Conservation (phyloP, 2,113 vertebrate species). For the Urocolius indicus region DNA sequence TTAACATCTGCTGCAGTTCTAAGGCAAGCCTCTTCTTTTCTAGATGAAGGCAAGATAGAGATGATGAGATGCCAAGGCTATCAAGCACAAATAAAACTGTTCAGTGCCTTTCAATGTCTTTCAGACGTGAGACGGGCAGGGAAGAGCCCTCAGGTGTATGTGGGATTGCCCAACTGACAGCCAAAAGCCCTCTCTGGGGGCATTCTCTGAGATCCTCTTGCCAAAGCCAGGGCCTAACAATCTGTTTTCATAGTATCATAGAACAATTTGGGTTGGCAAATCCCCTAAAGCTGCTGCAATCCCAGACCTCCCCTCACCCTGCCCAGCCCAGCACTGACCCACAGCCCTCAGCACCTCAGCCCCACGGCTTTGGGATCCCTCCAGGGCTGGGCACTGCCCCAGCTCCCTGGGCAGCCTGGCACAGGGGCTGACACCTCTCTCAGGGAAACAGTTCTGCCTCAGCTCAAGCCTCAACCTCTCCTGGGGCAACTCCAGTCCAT, state of each 20-base stretch:
- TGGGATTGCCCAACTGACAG: fast-evolving
- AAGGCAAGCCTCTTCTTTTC: not conserved
- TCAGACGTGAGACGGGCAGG: not conserved
- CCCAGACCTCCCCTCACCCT: no score
- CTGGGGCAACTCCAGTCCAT: no score
- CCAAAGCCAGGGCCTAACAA: not conserved
- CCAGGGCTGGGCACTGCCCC: no score
- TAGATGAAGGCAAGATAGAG: not conserved
- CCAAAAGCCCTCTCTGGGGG: not conserved
- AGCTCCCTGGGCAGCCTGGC: no score
- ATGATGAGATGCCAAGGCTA: not conserved
- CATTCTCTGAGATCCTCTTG: not conserved
- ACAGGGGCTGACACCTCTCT: no score
- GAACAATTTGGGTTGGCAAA: no score
- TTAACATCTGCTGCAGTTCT: not conserved
- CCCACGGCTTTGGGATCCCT: no score
- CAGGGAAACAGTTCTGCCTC: no score
- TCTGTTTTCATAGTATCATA: not conserved
- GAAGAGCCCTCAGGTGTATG: not conserved
- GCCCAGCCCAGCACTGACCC: no score
- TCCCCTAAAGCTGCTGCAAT: no score
- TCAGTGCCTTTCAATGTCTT: not conserved
- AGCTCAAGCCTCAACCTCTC: no score
- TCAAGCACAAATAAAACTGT: not conserved
- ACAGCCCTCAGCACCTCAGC: no score